These are phyloP conservation scores for Mugil cephalus DNA, from an alignment of 2,113 vertebrate species.

Conservation along the genomic window DNA sequence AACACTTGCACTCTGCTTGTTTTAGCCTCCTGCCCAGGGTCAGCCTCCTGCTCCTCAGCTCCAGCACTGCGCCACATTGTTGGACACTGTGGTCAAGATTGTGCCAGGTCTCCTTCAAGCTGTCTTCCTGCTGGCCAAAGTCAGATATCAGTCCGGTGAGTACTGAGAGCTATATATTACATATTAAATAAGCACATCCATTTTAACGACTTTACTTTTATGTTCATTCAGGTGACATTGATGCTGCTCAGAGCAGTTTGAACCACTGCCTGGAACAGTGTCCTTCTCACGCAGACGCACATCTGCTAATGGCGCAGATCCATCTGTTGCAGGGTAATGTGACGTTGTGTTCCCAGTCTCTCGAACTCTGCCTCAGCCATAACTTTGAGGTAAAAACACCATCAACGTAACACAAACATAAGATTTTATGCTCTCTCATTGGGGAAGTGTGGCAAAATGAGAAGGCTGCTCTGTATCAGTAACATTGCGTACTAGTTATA, in stretches of 20 bases:
- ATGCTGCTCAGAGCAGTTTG: constrained; percentile 89
- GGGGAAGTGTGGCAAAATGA: background rate
- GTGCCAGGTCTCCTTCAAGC: constrained; percentile 93
- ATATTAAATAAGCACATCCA: background rate
- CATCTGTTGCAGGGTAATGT: constrained; percentile 91
- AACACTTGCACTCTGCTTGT: constrained; percentile 1
- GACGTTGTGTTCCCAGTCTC: constrained; percentile 90
- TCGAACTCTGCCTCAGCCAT: constrained; percentile 95
- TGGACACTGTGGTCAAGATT: constrained; percentile 92
- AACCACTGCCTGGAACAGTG: constrained; percentile 90
- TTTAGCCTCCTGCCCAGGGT: constrained; percentile 87
- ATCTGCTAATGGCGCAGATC: constrained; percentile 96
- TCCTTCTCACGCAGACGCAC: constrained; percentile 91
- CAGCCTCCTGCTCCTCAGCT: constrained; percentile 89
- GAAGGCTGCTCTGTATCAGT: background rate
- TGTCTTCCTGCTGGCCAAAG: constrained; percentile 91
- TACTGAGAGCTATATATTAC: background rate
- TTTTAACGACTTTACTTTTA: background rate
- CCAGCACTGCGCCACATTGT: constrained; percentile 88
- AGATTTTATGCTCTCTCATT: background rate
- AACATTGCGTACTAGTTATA: background rate
- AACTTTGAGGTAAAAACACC: constrained; percentile 91
- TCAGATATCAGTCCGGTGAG: constrained; percentile 93
- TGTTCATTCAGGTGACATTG: constrained; percentile 78
- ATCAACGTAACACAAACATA: background rate